Evolutionary conservation across 37 sponge, comb jelly and placozoan genomes (phyloP).

Genomic region (Ephydatia muelleri): DNA sequence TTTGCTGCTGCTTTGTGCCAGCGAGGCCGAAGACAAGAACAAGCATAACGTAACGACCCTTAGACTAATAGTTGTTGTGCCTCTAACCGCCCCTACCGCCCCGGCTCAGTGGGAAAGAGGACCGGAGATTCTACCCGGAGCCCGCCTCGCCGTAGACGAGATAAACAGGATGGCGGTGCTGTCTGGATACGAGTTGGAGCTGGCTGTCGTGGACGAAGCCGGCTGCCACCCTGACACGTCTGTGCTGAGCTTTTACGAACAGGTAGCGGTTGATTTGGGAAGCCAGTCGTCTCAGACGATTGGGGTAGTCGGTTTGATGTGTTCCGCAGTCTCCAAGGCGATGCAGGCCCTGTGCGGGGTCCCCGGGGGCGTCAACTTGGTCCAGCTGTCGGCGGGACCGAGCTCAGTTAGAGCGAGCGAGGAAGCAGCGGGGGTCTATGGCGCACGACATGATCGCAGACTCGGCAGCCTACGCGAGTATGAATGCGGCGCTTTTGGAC

Average conservation of each 20-base stretch:
- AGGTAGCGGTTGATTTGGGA: background rate
- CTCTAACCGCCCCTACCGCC: background rate
- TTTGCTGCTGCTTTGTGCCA: background rate
- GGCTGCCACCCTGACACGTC: background rate
- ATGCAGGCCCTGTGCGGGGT: background rate
- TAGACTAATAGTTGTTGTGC: background rate
- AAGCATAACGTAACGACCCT: background rate
- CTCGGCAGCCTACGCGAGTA: background rate
- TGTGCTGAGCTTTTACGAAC: background rate
- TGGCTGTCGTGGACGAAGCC: background rate
- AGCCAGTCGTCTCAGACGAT: background rate
- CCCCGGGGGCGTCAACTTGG: background rate
- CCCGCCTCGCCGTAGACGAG: slow-evolving; percentile 27
- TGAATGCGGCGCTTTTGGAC: background rate
- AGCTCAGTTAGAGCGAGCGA: background rate
- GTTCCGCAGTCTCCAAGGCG: background rate
- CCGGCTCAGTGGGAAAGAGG: slow-evolving; percentile 42
- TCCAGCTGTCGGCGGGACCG: background rate
- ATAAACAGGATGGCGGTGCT: slow-evolving; percentile 17
- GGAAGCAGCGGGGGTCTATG: background rate
- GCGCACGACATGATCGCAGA: background rate
- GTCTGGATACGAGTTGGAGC: background rate
- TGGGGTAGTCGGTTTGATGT: background rate
- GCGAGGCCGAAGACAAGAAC: background rate
- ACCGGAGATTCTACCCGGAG: slow-evolving; percentile 33